Percentiles rank a stretch among this genome's conserved stretches.
Evolutionary conservation across 2,797 vertebrate genomes (phyloP).

Genomic region (Bryconaethiops microstoma): DNA sequence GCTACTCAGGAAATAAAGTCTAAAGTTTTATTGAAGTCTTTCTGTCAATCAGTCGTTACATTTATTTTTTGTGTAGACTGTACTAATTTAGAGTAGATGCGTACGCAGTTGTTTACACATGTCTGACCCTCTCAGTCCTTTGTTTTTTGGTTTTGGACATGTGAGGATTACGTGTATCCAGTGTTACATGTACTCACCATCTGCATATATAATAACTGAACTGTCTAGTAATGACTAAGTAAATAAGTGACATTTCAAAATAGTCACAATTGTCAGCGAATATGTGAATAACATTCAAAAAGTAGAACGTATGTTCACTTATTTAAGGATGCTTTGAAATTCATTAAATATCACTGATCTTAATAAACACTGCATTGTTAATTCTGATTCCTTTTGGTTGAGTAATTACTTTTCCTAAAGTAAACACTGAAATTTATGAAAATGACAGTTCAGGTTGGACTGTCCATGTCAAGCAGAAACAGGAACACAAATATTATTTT

Average conservation of each 20-base stretch:
- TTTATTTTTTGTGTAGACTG: not conserved
- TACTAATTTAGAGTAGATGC: not conserved
- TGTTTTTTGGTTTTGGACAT: conserved; percentile 3
- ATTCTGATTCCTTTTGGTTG: not conserved
- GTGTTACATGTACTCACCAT: not conserved
- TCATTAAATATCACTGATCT: not conserved
- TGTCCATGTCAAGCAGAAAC: not conserved
- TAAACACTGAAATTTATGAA: not conserved
- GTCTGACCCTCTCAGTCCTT: not conserved
- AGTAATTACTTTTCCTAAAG: not conserved
- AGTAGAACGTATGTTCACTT: not conserved
- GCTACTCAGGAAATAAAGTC: conserved; percentile 32
- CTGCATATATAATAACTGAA: not conserved
- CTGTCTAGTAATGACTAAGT: not conserved
- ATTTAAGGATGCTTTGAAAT: not conserved
- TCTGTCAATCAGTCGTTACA: not conserved
- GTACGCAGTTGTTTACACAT: not conserved
- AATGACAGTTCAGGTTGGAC: not conserved
- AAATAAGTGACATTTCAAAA: not conserved
- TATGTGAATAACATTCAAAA: not conserved
- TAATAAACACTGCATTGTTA: not conserved
- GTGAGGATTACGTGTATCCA: conserved; percentile 1
- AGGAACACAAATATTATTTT: not conserved
- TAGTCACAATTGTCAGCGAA: not conserved
- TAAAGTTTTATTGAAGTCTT: conserved; percentile 10